Percentiles rank a stretch among this genome's conserved stretches.
Evolutionary conservation across 1,140 invertebrate genomes (phyloP).

Genomic region (Drosophila baimaii): DNA sequence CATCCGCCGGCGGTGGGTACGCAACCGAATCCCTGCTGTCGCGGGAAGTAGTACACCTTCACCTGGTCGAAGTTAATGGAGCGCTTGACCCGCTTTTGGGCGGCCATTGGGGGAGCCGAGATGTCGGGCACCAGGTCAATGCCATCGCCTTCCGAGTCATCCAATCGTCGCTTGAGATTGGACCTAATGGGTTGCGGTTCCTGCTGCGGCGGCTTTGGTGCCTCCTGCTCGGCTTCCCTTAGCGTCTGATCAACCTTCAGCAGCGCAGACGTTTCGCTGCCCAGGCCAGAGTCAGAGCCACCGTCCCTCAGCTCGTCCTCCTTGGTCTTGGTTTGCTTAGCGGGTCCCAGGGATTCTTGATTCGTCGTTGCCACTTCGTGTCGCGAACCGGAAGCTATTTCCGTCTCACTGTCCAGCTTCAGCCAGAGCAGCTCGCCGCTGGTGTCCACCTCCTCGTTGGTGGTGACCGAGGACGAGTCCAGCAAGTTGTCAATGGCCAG

Average conservation of each 20-base stretch:
- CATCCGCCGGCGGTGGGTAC: slow-evolving; percentile 98
- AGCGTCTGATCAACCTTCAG: slow-evolving; percentile 24
- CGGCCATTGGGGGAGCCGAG: slow-evolving; percentile 71
- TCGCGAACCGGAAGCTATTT: not conserved
- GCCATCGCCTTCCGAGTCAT: slow-evolving; percentile 86
- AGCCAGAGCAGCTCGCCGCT: slow-evolving; percentile 68
- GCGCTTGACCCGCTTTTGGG: slow-evolving; percentile 89
- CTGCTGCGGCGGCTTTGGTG: slow-evolving; percentile 9
- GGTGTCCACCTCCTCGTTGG: slow-evolving; percentile 61
- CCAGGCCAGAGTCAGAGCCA: slow-evolving; percentile 92
- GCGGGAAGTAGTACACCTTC: slow-evolving; percentile 97
- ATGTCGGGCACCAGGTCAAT: slow-evolving; percentile 85
- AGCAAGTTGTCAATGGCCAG: slow-evolving; percentile 69
- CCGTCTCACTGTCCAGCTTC: slow-evolving; percentile 40
- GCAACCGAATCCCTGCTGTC: slow-evolving; percentile 98
- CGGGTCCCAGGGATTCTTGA: not conserved
- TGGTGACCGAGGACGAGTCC: slow-evolving; percentile 53
- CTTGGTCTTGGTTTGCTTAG: slow-evolving; percentile 66
- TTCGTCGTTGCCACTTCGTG: not conserved
- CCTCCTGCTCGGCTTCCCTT: slow-evolving; percentile 8
- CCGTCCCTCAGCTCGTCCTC: slow-evolving; percentile 88
- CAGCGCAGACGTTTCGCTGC: slow-evolving; percentile 85
- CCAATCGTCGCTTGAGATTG: slow-evolving; percentile 74
- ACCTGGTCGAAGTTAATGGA: slow-evolving; percentile 95
- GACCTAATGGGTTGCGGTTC: slow-evolving; percentile 59